These are phyloP conservation scores for Montipora capricornis DNA, from an alignment of 64 coral and sea anemone species.

Conservation along the genomic window DNA sequence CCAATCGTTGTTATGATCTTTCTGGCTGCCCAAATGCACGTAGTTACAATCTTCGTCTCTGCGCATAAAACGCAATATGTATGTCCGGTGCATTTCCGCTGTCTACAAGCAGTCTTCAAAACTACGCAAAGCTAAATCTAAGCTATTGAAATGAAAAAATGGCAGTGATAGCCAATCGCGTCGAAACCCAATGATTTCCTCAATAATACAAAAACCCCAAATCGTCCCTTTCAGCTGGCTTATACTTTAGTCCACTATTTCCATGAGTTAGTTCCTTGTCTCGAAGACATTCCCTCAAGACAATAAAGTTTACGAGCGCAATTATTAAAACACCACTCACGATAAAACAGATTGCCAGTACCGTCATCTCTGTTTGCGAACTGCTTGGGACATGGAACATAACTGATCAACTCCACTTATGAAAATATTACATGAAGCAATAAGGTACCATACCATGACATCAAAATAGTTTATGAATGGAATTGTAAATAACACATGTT, in stretches of 20 bases:
- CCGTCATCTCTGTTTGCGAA: not conserved
- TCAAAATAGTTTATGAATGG: not conserved
- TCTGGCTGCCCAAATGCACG: too few relatives aligned
- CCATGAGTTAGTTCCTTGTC: not conserved
- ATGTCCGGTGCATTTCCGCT: too few relatives aligned
- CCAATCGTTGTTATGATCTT: too few relatives aligned
- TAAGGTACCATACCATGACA: not conserved
- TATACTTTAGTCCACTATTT: not conserved
- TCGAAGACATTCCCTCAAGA: not conserved
- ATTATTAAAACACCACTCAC: not conserved
- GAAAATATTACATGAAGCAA: not conserved
- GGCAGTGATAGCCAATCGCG: too few relatives aligned
- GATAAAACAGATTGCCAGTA: slow-evolving; percentile 11
- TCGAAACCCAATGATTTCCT: not conserved
- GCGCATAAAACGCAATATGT: too few relatives aligned
- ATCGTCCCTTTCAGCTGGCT: not conserved
- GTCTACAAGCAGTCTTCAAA: too few relatives aligned
- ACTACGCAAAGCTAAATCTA: too few relatives aligned
- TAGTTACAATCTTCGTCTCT: too few relatives aligned
- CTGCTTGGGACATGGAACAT: not conserved
- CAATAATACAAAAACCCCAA: slow-evolving; percentile 26
- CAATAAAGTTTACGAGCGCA: not conserved
- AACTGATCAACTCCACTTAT: not conserved
- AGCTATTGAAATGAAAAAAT: too few relatives aligned
- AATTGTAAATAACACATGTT: not conserved